Conservation (phyloP, 2,113 vertebrate species). For the Hydrochoerus hydrochaeris region DNA sequence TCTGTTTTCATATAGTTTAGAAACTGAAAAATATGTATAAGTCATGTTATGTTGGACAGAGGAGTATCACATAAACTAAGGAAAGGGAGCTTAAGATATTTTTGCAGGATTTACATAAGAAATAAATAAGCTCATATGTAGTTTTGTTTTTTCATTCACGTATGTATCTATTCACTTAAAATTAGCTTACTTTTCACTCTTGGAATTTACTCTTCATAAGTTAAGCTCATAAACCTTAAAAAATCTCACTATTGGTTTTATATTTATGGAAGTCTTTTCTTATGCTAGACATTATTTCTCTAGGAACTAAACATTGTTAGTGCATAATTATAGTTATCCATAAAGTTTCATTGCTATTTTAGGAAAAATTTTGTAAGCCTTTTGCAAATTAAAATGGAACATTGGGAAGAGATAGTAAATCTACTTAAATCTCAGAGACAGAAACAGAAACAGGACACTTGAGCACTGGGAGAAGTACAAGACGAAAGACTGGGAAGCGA, state of each 20-base stretch:
- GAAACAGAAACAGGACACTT: neutral
- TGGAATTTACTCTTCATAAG: neutral
- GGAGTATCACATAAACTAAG: neutral
- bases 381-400: neutral
- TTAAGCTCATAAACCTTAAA: neutral
- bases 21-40: neutral
- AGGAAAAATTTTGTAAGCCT: neutral
- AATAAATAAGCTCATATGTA: neutral
- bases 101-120: neutral
- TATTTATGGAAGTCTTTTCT: neutral
- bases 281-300: neutral
- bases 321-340: too few species aligned
- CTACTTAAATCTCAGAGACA: neutral
- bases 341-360: neutral
- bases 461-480: neutral
- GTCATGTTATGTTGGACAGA: neutral
- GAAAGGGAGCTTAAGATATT: neutral
- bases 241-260: neutral
- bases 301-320: neutral
- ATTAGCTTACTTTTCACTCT: neutral
- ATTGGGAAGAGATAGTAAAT: neutral
- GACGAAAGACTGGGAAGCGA: neutral
- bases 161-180: neutral
- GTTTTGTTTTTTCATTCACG: neutral
- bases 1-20: neutral